Conservation (phyloP, 2,113 vertebrate genomes). For the Catharus bicknelli region DNA sequence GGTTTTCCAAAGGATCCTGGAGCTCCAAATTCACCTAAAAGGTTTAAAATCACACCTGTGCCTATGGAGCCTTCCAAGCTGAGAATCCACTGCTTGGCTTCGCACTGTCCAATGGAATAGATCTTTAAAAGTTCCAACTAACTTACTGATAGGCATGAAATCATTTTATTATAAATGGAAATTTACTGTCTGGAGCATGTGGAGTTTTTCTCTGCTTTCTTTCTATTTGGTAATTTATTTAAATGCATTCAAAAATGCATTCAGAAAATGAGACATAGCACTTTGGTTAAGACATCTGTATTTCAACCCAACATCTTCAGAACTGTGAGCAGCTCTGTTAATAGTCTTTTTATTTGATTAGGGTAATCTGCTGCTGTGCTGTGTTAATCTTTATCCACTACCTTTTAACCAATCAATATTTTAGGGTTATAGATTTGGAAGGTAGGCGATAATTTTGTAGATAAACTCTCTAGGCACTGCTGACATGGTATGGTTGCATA, state of each 20-base stretch:
- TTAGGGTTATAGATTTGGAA: conserved; percentile 70
- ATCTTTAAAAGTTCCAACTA: neutral
- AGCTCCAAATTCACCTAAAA: neutral
- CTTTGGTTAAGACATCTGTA: conserved; percentile 74
- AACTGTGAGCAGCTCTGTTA: conserved; percentile 54
- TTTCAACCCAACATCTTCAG: conserved; percentile 72
- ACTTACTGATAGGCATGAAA: conserved; percentile 52
- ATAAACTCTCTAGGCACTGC: conserved; percentile 53
- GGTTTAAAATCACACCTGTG: neutral
- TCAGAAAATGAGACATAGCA: conserved; percentile 74
- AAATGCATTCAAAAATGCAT: conserved; percentile 72
- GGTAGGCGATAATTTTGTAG: conserved; percentile 63
- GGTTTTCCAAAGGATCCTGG: neutral
- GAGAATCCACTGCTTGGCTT: neutral
- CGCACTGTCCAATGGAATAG: neutral
- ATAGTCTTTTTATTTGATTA: conserved; percentile 71
- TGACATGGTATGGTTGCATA: conserved; percentile 43
- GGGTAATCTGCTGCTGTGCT: conserved; percentile 60
- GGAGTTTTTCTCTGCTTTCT: conserved; percentile 62
- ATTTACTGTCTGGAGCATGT: conserved; percentile 64
- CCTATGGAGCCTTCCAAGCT: neutral
- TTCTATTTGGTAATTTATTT: conserved; percentile 75
- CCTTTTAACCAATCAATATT: conserved; percentile 73
- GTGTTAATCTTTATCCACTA: conserved; percentile 62
- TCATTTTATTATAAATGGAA: conserved; percentile 71